Conservation (phyloP, 1,140 invertebrate genomes). For the Adoxophyes honmai region DNA sequence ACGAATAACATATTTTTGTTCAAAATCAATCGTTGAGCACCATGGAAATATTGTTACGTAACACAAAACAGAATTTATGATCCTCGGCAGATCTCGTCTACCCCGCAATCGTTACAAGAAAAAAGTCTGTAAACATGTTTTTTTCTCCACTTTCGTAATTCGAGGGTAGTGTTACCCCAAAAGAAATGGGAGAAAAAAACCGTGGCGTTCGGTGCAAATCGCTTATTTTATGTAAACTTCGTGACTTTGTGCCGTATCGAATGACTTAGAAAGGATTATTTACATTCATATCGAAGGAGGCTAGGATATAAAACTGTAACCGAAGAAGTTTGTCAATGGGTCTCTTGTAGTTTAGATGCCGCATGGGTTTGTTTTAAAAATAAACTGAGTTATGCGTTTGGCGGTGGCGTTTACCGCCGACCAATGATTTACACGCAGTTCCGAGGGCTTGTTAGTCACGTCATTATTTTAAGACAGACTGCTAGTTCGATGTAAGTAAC, state of each 20-base stretch:
- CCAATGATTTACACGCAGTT: constrained; percentile 26
- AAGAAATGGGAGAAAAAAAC: constrained; percentile 51
- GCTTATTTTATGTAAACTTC: constrained; percentile 76
- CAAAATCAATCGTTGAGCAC: constrained; percentile 36
- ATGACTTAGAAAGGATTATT: constrained; percentile 75
- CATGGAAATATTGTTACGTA: constrained; percentile 39
- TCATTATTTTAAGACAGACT: constrained; percentile 16
- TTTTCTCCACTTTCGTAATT: constrained; percentile 45
- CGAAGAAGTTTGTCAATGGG: constrained; percentile 53
- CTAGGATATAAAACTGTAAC: constrained; percentile 56
- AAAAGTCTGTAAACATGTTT: constrained; percentile 72
- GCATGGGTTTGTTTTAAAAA: constrained; percentile 42
- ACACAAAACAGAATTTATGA: constrained; percentile 65
- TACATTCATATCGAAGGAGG: constrained; percentile 51
- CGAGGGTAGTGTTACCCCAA: constrained; percentile 42
- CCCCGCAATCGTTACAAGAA: constrained; percentile 43
- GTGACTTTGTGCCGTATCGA: constrained; percentile 73
- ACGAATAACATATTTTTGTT: constrained; percentile 15
- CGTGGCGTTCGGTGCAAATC: constrained; percentile 65
- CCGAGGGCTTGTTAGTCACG: constrained; percentile 28
- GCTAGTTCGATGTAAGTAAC: too few relatives aligned
- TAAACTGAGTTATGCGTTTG: constrained; percentile 34
- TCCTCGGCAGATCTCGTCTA: constrained; percentile 34
- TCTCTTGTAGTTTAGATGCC: constrained; percentile 40
- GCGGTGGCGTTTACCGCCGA: constrained; percentile 17